Conservation (phyloP, 2,797 vertebrate species). For the Girardinus metallicus region DNA sequence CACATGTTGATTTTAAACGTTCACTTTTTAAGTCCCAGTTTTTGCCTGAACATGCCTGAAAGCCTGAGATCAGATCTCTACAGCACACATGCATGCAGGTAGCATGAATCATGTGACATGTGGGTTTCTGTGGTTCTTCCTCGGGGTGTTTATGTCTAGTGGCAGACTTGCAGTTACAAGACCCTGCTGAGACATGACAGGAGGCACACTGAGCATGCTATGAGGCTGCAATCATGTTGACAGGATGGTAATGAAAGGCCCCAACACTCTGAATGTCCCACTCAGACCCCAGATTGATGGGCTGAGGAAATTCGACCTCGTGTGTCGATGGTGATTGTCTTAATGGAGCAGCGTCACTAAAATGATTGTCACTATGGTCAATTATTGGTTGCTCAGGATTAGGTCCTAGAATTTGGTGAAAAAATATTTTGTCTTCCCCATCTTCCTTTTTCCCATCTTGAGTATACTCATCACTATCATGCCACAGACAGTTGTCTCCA, state of each 20-base stretch:
- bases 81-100: conserved; percentile 22
- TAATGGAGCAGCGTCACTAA: conserved; percentile 20
- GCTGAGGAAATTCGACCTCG: conserved; percentile 61
- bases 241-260: conserved; percentile 70
- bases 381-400: conserved; percentile 29
- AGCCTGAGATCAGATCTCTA: conserved; percentile 1
- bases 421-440: background rate
- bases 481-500: background rate
- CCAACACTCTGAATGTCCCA: conserved; percentile 34
- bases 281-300: conserved; percentile 48
- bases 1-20: background rate
- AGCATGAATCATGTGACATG: conserved; percentile 41
- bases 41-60: conserved; percentile 12
- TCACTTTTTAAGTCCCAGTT: background rate
- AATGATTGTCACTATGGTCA: conserved; percentile 17
- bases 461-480: background rate
- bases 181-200: conserved; percentile 59
- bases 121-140: conserved; percentile 19
- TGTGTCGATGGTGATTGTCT: conserved; percentile 33
- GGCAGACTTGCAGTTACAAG: conserved; percentile 65
- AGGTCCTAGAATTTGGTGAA: background rate
- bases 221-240: conserved; percentile 60
- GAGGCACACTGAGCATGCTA: conserved; percentile 57
- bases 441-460: background rate
- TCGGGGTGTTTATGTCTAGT: conserved; percentile 44